Base-by-base conservation (phyloP, 2,113 vertebrate species). In the Hippopotamus amphibius region DNA sequence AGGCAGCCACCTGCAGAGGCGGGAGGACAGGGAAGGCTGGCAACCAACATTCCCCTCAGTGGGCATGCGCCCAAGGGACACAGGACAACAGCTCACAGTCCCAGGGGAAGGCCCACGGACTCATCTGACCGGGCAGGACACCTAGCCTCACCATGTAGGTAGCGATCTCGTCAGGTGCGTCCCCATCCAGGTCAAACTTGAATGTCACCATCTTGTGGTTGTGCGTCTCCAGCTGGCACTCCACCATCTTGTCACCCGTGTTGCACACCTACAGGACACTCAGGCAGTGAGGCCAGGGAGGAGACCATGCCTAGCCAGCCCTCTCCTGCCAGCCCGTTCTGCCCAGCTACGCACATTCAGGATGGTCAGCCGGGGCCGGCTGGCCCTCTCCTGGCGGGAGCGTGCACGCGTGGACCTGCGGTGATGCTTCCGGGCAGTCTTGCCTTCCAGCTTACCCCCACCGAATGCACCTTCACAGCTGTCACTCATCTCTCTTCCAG, bases 191-290 rank as follows among this genome's bases (percentile, higher is more conserved):
- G 97, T 99, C 99, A 84, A 99, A 99, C 97, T 99, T 99, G 98
- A 99, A 99, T 0, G 99, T 99, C 98, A 99, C 99, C 99, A 99
- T 99, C 98, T 99, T 99, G 98, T 99, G 99, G 98, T 99, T 99
- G 98, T 99, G 99, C 6, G 99, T 99, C 97, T 99, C 99, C 80
- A 99, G 98, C 97, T 99, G 99, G 94, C 99, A 99, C 98, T 99
- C 99, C 37, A 99, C 99, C 99, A 99, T 99, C 98, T 99, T 99
- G 98, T 99, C 99, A 0, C 99, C 99, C 0, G 99, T 99, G 98
- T 99, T 99, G 93, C 99, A 99, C 30, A 99, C 99, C 99, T 99
- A 97, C 19, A 53, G 74, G 41, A 92, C 46, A 87, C 1, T 7
- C 26, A 0, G 30, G 6, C 1, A 3, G 50, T 96, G 55, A 94